Conservation (phyloP, 2,888 invertebrate genomes). For the Drosophila emarginata region DNA sequence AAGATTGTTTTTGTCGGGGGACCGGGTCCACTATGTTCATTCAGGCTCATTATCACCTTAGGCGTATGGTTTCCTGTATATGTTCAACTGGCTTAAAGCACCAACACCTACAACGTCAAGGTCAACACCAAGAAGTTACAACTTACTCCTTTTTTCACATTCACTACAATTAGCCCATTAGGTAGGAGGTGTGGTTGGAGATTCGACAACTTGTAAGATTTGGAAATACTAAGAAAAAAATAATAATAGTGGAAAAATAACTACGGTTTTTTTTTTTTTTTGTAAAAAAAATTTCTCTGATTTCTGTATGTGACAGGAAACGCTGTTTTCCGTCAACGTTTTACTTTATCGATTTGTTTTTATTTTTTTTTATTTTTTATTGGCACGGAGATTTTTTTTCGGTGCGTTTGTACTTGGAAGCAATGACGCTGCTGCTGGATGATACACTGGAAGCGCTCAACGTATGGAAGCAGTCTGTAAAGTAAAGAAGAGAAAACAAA, state of each 20-base stretch:
- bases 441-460: slow-evolving; percentile 38
- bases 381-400: slow-evolving; percentile 29
- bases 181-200: slow-evolving; percentile 13
- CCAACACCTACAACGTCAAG: background rate
- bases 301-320: slow-evolving; percentile 7
- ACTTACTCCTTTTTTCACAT: slow-evolving; percentile 13
- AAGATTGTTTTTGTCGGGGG: slow-evolving; percentile 74
- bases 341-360: no score
- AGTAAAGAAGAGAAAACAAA: background rate
- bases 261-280: background rate
- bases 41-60: slow-evolving; percentile 82
- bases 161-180: slow-evolving; percentile 27
- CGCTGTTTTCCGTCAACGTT: background rate
- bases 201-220: slow-evolving; percentile 43
- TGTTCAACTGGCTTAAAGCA: slow-evolving; percentile 10
- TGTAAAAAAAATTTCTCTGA: background rate
- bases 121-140: slow-evolving; percentile 23
- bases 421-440: slow-evolving; percentile 17
- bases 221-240: slow-evolving; percentile 12
- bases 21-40: slow-evolving; percentile 82
- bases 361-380: slow-evolving; percentile 13
- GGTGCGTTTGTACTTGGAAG: slow-evolving; percentile 14
- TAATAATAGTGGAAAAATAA: slow-evolving; percentile 3
- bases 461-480: slow-evolving; percentile 36
- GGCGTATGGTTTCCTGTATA: slow-evolving; percentile 49